Evolutionary conservation across 1,140 invertebrate species (phyloP), one percentile per base, ranked within the genome.

Genomic region (Listronotus bonariensis): DNA sequence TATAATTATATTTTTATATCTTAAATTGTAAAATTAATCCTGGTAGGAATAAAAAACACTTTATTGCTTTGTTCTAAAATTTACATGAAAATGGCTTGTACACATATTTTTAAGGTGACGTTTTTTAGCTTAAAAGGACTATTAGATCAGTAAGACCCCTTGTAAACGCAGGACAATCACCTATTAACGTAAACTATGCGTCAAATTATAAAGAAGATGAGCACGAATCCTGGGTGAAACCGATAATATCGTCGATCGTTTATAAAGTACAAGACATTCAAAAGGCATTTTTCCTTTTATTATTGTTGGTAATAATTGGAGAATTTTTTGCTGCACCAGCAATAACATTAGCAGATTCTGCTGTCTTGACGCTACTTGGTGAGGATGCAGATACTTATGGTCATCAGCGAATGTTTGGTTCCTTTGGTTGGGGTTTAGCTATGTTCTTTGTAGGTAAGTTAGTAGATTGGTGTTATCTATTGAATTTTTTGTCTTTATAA

Each of bases 321-420:
- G 97, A 99, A 81, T 99, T 99, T 82, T 97, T 98, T 77, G 92
- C 91, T 68, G 95, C 96, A 2, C 97, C 97, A 1, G 95, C 97
- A 14, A 94, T 99, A 38, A 97, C 96, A 0, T 81, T 99, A n/a
- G 97, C 96, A 0, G 95, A 97, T 78, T 94, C 92, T 0, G 95
- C 93, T 1, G 95, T 97, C 0, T 90, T 98, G 15, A 93, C 91
- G 1, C 84, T 96, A 56, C 84, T 98, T 0, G 93, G 92, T 0
- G 95, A 97, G 77, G 91, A 95, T 80, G 93, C 95, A 34, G 93
- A 93, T 69, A 88, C 87, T 69, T 99, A 99, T 77, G 96, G 96
- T 0, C 91, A 96, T 68, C 96, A 99, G 80, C 87, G 97, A 69
- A 98, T 99, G 94, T 99, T 98, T 77, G 97, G 97, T 0, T 98